Evolutionary conservation across 2,797 vertebrate genomes (phyloP).

Genomic region (Neosalanx taihuensis): DNA sequence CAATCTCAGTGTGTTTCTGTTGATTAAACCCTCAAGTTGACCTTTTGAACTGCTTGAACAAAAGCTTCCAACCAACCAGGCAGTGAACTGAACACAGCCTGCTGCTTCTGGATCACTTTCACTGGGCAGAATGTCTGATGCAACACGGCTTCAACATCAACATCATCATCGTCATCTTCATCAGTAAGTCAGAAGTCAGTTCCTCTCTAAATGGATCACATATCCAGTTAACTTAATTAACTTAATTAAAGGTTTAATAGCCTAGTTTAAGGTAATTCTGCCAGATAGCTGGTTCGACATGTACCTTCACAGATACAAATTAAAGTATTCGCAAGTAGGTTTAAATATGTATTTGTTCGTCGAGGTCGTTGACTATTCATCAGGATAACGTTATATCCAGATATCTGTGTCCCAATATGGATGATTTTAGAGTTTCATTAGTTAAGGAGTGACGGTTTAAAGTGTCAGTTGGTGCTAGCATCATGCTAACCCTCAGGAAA

Average conservation of each 20-base stretch:
- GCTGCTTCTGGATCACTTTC: not conserved
- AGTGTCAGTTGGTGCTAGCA: too few relatives aligned
- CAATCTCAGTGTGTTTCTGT: not conserved
- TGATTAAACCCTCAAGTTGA: not conserved
- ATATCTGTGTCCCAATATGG: too few relatives aligned
- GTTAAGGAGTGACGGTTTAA: too few relatives aligned
- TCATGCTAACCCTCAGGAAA: not conserved
- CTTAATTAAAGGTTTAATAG: not conserved
- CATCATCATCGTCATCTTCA: not conserved
- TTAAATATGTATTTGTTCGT: not conserved
- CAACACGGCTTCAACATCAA: conserved; percentile 46
- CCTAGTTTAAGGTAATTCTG: not conserved
- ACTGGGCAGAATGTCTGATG: conserved; percentile 40
- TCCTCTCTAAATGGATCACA: accelerated
- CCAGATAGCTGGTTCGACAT: not conserved
- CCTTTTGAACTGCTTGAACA: not conserved
- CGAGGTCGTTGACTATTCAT: not conserved
- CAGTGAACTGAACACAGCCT: not conserved
- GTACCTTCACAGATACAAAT: too few relatives aligned
- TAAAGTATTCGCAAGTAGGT: not conserved
- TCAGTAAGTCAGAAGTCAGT: not conserved
- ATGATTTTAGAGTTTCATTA: too few relatives aligned
- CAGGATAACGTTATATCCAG: not conserved
- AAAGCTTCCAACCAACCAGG: not conserved
- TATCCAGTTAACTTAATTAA: not conserved